These are phyloP conservation scores for Paralvinella palmiformis DNA, from an alignment of 1,140 invertebrate genomes.

Conservation along the genomic window DNA sequence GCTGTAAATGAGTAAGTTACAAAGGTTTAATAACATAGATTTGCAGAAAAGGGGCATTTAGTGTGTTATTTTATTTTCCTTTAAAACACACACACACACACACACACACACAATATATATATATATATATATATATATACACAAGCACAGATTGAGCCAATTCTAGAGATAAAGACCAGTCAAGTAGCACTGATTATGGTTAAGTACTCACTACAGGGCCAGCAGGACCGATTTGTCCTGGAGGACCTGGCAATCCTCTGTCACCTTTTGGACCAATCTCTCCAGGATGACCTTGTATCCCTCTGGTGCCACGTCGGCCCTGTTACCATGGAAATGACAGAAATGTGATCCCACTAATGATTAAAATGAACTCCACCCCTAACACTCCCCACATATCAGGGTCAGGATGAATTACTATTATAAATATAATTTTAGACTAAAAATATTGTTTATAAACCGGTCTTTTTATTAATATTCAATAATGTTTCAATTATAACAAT, in stretches of 20 bases:
- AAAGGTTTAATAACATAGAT: too few species aligned
- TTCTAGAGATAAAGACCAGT: not conserved
- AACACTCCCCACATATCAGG: not conserved
- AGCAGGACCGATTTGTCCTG: slow-evolving; percentile 50
- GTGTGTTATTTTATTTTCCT: not conserved
- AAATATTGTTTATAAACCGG: too few species aligned
- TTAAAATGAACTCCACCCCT: not conserved
- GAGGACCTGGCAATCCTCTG: slow-evolving; percentile 6
- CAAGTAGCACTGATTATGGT: not conserved
- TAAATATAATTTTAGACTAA: too few species aligned
- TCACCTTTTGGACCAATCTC: slow-evolving; percentile 19
- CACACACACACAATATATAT: slow-evolving; percentile 18
- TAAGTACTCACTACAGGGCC: slow-evolving; percentile 58
- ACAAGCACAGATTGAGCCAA: not conserved
- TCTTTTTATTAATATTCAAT: too few species aligned
- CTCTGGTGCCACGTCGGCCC: slow-evolving; percentile 11
- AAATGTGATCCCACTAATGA: not conserved
- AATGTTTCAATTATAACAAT: too few species aligned
- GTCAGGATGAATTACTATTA: too few species aligned
- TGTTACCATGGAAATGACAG: too few species aligned
- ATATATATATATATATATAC: not conserved
- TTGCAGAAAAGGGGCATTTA: not conserved
- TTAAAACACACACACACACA: not conserved
- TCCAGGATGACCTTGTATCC: slow-evolving; percentile 12
- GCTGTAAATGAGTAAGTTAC: too few species aligned